These are phyloP conservation scores for Tenrec ecaudatus DNA, from an alignment of 2,113 vertebrate genomes.

Conservation along the genomic window DNA sequence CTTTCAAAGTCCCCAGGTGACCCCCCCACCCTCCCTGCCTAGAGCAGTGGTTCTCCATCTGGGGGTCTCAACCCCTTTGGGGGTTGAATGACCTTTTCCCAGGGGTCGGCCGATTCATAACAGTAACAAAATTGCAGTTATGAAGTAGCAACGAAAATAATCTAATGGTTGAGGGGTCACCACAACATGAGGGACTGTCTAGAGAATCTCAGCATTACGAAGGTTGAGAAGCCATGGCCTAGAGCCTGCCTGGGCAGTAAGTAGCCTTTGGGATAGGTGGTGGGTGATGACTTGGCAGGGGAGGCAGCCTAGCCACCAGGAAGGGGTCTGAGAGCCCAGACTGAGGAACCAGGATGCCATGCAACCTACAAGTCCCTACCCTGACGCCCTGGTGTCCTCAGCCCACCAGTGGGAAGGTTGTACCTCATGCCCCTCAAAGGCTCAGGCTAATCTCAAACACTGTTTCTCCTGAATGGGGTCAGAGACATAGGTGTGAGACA, in stretches of 20 bases:
- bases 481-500: neutral
- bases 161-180: too few species aligned
- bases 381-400: neutral
- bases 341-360: neutral
- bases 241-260: neutral
- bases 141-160: too few species aligned
- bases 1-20: neutral
- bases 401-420: neutral
- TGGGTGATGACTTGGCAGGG: rapidly evolving
- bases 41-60: too few species aligned
- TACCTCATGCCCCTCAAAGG: rapidly evolving
- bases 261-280: rapidly evolving
- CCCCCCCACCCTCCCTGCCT: rapidly evolving
- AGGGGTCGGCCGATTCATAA: too few species aligned
- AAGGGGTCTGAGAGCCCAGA: neutral
- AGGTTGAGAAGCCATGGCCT: too few species aligned
- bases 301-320: neutral
- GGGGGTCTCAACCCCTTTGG: too few species aligned
- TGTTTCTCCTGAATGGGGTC: neutral
- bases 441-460: neutral
- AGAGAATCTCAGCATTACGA: too few species aligned
- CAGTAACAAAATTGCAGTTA: too few species aligned
- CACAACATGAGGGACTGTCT: too few species aligned
- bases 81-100: too few species aligned
- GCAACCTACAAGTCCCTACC: too few species aligned